phyloP scores from a whole-genome alignment of 23 tunicate genomes.

The Ascidia mentula region DNA sequence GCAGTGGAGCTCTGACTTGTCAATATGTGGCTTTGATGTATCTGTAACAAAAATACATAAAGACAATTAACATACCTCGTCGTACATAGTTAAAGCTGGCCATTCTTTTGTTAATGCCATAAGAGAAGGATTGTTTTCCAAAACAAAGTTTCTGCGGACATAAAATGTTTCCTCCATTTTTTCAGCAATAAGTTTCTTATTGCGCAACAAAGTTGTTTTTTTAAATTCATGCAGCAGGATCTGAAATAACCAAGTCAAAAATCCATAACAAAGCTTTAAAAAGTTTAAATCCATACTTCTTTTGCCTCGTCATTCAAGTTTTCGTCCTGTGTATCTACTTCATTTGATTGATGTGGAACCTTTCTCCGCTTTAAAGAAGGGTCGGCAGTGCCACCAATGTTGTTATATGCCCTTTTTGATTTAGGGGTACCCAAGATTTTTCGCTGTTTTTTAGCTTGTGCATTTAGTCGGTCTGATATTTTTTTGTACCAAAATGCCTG shows the following conservation, averaged over 20 bases:
- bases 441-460: background rate
- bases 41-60: background rate
- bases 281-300: background rate
- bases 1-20: too few relatives aligned
- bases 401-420: slow-evolving; percentile 1
- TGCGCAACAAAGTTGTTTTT: background rate
- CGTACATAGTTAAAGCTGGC: background rate
- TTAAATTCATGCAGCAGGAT: background rate
- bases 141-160: background rate
- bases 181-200: background rate
- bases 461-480: background rate
- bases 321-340: background rate
- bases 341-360: background rate
- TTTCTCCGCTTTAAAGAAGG: background rate
- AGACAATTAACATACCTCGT: background rate
- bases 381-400: slow-evolving; percentile 1
- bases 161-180: background rate
- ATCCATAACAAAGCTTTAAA: background rate
- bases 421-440: background rate
- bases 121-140: background rate
- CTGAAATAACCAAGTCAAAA: background rate
- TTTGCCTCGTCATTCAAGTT: background rate
- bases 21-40: too few relatives aligned
- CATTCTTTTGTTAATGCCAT: background rate
- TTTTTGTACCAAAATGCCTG: slow-evolving; percentile 9